These are phyloP conservation scores for Leuctra nigra DNA, from an alignment of 2,888 invertebrate species.

Conservation along the genomic window DNA sequence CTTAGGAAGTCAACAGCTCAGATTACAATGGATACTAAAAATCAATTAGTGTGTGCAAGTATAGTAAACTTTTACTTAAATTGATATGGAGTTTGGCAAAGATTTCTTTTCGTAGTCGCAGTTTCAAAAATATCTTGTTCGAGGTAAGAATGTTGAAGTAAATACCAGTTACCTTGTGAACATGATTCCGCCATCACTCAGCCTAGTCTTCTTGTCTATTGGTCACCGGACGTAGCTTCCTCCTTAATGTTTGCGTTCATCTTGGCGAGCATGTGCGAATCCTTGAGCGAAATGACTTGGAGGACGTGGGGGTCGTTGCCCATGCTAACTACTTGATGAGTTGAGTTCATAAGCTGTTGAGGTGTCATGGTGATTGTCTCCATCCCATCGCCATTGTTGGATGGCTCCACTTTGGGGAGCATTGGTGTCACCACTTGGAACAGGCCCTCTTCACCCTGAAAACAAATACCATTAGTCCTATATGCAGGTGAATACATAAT, in stretches of 20 bases:
- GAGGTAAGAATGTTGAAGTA: not conserved
- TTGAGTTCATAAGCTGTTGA: conserved; percentile 44
- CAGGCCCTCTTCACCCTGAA: conserved; percentile 14
- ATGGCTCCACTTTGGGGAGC: conserved; percentile 69
- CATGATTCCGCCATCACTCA: conserved; percentile 36
- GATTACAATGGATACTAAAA: no score
- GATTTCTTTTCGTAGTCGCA: no score
- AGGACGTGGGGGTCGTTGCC: conserved; percentile 66
- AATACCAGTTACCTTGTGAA: not conserved
- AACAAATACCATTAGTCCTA: not conserved
- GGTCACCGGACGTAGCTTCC: conserved; percentile 54
- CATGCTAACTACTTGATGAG: conserved; percentile 76
- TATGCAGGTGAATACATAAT: not conserved
- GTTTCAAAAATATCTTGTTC: no score
- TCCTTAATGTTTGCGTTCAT: conserved; percentile 51
- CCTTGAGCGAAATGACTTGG: conserved; percentile 79
- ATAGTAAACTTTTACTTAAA: no score
- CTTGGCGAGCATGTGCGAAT: conserved; percentile 44
- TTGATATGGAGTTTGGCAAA: no score
- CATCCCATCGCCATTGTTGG: conserved; percentile 61
- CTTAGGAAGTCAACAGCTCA: no score
- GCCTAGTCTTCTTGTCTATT: conserved; percentile 48
- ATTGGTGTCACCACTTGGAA: conserved; percentile 61
- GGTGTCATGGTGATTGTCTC: conserved; percentile 67
- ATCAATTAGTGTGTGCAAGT: no score